Base-by-base conservation (phyloP, 1,140 invertebrate genomes). In the Asobara japonica region DNA sequence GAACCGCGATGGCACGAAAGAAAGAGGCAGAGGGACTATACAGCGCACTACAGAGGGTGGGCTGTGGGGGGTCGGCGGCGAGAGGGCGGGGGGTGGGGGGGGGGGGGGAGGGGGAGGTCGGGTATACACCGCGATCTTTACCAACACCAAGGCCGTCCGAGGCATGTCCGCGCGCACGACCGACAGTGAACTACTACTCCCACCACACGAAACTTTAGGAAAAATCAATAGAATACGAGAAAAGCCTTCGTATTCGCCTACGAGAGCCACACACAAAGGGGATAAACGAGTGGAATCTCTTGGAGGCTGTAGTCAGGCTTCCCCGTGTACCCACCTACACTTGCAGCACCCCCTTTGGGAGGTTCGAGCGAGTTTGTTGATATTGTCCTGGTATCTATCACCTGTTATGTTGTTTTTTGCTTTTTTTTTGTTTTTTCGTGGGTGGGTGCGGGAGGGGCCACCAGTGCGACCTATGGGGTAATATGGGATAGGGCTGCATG, bases 151-250 rank as follows among this genome's bases (percentile, higher is more conserved):
- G 72, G 75, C 77, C 71, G 65, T 66, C 71, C 68, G 56, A 71
- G 77, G 74, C 77, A 78, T 76, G 78, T 78, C 79, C 79, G 80
- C 78, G 79, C 79, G 79, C 82, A 78, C 79, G 73, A 82, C 76
- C 78, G 78, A 82, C 79, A 78, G 75, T 78, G 60, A 71, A 71
- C 76, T 77, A 78, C 83, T 82, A 78, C 83, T 82, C 83, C 78
- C 81, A 79, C 81, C 77, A 78, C 72, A 69, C 67, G 77, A 67
- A 83, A 82, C 83, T 86, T 86, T 84, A 79, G 81, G 83, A 87
- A 87, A 86, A 87, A 87, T 87, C 86, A 87, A 87, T 87, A 87
- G 83, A 87, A 85, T 84, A 84, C 86, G 85, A 87, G 86, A 87
- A 87, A 87, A 87, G 84, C 81, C 79, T 83, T 80, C 77, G 77